Evolutionary conservation across 2,888 invertebrate genomes (phyloP).

Genomic region (Dione juno): DNA sequence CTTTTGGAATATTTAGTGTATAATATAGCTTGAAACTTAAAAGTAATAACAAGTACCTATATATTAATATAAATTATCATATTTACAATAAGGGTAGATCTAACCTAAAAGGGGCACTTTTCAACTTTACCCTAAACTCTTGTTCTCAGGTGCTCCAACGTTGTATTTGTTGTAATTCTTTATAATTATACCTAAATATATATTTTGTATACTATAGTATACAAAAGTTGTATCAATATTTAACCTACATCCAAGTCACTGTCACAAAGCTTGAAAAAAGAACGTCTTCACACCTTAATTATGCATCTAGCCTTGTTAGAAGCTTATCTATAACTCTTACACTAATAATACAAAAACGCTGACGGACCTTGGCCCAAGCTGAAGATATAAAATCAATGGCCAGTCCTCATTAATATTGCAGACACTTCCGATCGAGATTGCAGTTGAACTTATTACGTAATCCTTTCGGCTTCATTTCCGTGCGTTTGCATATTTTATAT

Average conservation of each 20-base stretch:
- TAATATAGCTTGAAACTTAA: no score
- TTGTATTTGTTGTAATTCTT: background rate
- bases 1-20: no score
- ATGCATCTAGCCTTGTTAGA: constrained; percentile 9
- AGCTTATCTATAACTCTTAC: constrained; percentile 21
- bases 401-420: constrained; percentile 48
- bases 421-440: constrained; percentile 49
- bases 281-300: constrained; percentile 10
- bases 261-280: constrained; percentile 1
- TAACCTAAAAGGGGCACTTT: no score
- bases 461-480: constrained; percentile 50
- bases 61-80: no score
- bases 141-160: no score
- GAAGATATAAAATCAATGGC: constrained; percentile 31
- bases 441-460: constrained; percentile 48
- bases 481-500: constrained; percentile 43
- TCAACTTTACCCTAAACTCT: no score
- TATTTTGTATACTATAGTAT: no score
- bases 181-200: background rate
- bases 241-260: background rate
- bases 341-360: constrained; percentile 21
- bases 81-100: no score
- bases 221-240: background rate
- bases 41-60: no score
- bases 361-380: constrained; percentile 18